A percentile compares a stretch with the other conserved stretches of the same genome.
Conservation (phyloP, 2,113 vertebrate species). For the Lota lota region DNA sequence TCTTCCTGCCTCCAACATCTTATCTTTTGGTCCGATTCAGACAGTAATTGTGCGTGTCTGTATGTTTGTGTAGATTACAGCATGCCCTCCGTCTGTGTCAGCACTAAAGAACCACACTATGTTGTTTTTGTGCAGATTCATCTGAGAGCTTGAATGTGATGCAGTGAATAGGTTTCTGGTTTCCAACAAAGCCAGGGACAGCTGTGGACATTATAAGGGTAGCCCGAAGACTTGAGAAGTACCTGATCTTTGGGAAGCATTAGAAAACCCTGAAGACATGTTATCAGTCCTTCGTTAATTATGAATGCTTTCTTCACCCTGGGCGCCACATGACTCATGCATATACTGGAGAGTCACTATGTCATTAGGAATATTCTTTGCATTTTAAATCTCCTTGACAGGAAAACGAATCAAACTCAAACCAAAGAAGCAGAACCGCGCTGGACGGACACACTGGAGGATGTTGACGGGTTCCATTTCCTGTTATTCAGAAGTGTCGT, state of each 20-base stretch:
- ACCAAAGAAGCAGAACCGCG: conserved; percentile 12
- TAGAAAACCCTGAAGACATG: conserved; percentile 18
- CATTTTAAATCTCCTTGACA: conserved; percentile 6
- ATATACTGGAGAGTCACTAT: conserved; percentile 47
- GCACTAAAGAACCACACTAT: too few species aligned
- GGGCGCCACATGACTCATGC: conserved; percentile 37
- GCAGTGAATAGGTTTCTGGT: too few species aligned
- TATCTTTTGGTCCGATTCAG: conserved; percentile 33
- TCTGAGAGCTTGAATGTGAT: too few species aligned
- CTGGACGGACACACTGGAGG: conserved; percentile 7
- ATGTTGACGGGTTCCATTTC: conserved; percentile 1
- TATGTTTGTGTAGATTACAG: neutral
- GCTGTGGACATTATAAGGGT: too few species aligned
- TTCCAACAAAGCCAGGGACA: too few species aligned
- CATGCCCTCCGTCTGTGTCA: neutral
- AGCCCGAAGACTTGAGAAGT: neutral
- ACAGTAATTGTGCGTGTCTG: neutral
- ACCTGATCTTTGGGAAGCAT: conserved; percentile 20
- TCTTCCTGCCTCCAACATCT: conserved; percentile 37
- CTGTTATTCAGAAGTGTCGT: too few species aligned
- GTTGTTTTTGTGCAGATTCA: too few species aligned
- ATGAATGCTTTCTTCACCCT: conserved; percentile 27
- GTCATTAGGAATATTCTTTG: conserved; percentile 44
- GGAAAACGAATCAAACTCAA: conserved; percentile 22
- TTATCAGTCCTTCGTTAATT: conserved; percentile 17